These are phyloP conservation scores for Eonycteris spelaea DNA, from an alignment of 2,113 vertebrate species.

Conservation along the genomic window DNA sequence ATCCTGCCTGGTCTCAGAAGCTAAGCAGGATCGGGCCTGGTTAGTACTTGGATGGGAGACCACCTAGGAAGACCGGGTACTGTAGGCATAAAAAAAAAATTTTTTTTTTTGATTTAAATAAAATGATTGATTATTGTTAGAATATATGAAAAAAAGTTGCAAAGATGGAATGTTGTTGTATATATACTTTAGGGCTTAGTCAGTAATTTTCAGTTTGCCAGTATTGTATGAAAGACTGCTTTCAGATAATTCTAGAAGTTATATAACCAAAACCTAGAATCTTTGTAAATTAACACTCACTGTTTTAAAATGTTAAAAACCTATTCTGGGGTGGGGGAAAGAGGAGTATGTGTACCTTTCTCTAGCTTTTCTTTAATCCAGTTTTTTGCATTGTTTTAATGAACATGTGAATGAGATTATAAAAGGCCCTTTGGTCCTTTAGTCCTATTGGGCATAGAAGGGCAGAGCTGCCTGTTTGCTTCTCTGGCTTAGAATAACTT, in stretches of 20 bases:
- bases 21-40: too few species aligned
- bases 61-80: too few species aligned
- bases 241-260: conserved; percentile 17
- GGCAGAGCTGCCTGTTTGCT: background rate
- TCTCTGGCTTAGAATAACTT: background rate
- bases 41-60: too few species aligned
- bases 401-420: background rate
- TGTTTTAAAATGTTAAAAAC: conserved; percentile 5
- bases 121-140: too few species aligned
- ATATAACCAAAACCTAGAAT: background rate
- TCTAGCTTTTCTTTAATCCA: background rate
- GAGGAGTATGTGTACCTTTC: background rate
- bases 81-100: too few species aligned
- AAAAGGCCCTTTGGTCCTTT: background rate
- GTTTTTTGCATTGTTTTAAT: background rate
- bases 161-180: background rate
- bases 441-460: background rate
- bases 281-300: background rate
- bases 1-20: too few species aligned
- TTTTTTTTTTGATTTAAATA: too few species aligned
- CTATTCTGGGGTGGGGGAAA: background rate
- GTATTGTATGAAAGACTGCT: background rate
- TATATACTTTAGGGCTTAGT: background rate
- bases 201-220: background rate
- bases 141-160: background rate